phyloP scores from a whole-genome alignment of 1,140 invertebrate genomes.

The Heliconius himera region DNA sequence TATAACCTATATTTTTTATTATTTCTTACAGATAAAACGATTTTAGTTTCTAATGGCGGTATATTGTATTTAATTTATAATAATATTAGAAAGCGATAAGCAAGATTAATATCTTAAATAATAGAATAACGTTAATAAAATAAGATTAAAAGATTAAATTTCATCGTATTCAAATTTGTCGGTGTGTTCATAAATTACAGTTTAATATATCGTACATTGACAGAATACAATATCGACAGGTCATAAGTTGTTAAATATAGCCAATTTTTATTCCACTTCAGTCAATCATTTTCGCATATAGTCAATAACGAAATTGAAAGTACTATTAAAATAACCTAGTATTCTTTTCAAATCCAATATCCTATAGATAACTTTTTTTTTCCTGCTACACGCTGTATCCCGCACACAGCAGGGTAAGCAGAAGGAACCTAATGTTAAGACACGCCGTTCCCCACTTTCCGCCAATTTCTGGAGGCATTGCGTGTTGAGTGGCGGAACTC shows the following conservation, averaged over 20 bases:
- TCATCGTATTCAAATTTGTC: too few species aligned
- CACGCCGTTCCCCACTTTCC: too few species aligned
- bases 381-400: too few species aligned
- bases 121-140: neutral
- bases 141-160: neutral
- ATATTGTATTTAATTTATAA: neutral
- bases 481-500: too few species aligned
- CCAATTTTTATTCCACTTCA: neutral
- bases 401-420: too few species aligned
- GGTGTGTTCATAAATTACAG: neutral
- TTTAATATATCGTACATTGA: neutral
- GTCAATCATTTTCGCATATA: slow-evolving; percentile 13
- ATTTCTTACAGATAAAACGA: neutral
- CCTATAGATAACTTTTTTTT: neutral
- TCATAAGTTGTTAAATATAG: neutral
- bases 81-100: neutral
- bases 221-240: neutral
- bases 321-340: neutral
- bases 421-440: too few species aligned
- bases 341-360: neutral
- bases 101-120: neutral
- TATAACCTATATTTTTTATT: neutral
- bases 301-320: neutral
- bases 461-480: too few species aligned
- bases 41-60: neutral